Percentiles rank a stretch among this genome's conserved stretches.
Conservation (phyloP, 2,888 invertebrate species). For the Leptinotarsa tumamoca region DNA sequence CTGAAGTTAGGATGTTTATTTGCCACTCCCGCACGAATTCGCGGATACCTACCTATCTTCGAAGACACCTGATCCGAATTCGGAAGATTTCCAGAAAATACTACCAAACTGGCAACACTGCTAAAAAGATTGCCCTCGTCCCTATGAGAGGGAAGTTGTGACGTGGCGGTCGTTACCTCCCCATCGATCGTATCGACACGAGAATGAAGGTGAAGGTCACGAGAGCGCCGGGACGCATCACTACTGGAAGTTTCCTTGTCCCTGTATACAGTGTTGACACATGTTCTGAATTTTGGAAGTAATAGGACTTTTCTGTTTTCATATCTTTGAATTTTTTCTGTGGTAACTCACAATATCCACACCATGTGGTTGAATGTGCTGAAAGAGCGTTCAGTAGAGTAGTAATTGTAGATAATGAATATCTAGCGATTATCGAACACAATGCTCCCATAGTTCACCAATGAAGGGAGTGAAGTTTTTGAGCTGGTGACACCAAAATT, state of each 20-base stretch:
- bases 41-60: too few relatives aligned
- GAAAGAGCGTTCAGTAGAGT: too few relatives aligned
- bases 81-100: not conserved
- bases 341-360: not conserved
- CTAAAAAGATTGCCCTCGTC: constrained; percentile 32
- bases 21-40: too few relatives aligned
- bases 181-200: constrained; percentile 41
- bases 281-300: not conserved
- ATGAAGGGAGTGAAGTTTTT: too few relatives aligned
- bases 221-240: constrained; percentile 43
- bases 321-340: not conserved
- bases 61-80: not conserved
- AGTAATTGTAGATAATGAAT: too few relatives aligned
- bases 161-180: constrained; percentile 46
- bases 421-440: too few relatives aligned
- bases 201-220: constrained; percentile 46
- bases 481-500: too few relatives aligned
- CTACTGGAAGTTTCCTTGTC: constrained; percentile 14
- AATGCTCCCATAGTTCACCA: too few relatives aligned
- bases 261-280: constrained; percentile 20
- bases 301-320: not conserved
- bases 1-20: too few relatives aligned
- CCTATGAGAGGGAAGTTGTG: constrained; percentile 32
- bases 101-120: not conserved
- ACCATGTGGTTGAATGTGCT: too few relatives aligned